phyloP scores from a whole-genome alignment of 2,797 vertebrate species.

The Rhincodon typus region DNA sequence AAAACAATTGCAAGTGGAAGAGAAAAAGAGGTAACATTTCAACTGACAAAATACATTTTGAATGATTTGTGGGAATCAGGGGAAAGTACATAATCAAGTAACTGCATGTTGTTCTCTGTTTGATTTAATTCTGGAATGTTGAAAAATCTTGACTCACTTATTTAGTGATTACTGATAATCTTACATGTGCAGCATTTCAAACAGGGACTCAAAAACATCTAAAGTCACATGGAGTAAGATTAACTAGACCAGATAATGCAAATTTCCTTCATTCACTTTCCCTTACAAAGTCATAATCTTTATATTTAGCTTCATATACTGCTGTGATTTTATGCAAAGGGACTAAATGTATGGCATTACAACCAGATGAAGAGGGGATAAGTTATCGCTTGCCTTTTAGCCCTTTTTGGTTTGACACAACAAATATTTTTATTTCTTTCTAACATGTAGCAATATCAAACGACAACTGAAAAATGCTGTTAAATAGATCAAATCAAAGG shows the following conservation, averaged over 20 bases:
- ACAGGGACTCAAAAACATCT: background rate
- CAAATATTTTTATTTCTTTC: too few relatives aligned
- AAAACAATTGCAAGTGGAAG: background rate
- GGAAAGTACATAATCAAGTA: background rate
- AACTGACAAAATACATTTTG: background rate
- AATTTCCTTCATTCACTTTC: background rate
- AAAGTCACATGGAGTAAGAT: background rate
- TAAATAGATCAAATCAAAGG: too few relatives aligned
- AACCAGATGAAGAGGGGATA: too few relatives aligned
- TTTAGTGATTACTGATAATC: background rate
- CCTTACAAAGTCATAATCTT: too few relatives aligned
- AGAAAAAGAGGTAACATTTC: background rate
- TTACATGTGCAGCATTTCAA: background rate
- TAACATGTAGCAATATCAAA: too few relatives aligned
- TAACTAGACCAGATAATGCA: background rate
- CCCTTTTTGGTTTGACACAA: too few relatives aligned
- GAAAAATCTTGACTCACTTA: background rate
- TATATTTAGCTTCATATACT: too few relatives aligned
- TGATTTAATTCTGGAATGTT: background rate
- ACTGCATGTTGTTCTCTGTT: background rate
- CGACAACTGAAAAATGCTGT: too few relatives aligned
- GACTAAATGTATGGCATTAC: too few relatives aligned
- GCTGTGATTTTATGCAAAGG: too few relatives aligned
- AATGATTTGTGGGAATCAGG: background rate
- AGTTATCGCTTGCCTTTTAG: too few relatives aligned